These are phyloP conservation scores for Gobio gobio DNA, from an alignment of 2,113 vertebrate genomes.

Conservation along the genomic window DNA sequence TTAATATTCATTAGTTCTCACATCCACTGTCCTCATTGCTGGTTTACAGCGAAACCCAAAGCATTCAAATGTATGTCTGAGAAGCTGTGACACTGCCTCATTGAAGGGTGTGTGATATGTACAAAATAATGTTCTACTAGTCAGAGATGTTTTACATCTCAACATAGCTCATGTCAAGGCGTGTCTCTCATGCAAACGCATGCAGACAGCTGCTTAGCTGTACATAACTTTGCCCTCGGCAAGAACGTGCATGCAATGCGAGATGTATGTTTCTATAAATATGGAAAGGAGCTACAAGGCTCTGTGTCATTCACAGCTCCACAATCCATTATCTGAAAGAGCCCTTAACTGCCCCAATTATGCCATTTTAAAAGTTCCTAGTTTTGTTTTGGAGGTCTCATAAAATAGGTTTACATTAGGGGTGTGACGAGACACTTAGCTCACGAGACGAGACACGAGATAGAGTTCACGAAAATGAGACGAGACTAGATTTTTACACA, in stretches of 20 bases:
- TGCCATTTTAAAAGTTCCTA: too few relatives aligned
- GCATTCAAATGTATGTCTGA: neutral
- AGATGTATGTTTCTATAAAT: constrained; percentile 45
- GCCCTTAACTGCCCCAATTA: neutral
- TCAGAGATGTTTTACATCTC: constrained; percentile 15
- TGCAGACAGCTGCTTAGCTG: constrained; percentile 27
- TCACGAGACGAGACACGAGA: too few relatives aligned
- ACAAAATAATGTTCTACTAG: constrained; percentile 40
- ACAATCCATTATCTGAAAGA: neutral
- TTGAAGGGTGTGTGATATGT: constrained; percentile 25
- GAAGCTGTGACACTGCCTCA: constrained; percentile 2
- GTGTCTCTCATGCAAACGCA: constrained; percentile 27
- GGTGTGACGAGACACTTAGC: too few relatives aligned
- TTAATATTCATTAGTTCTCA: neutral
- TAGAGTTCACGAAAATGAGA: too few relatives aligned
- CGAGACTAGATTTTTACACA: too few relatives aligned
- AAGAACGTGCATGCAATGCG: constrained; percentile 32
- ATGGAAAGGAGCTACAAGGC: constrained; percentile 40
- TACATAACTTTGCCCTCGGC: constrained; percentile 44
- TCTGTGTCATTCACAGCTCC: neutral
- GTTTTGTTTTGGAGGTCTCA: too few relatives aligned
- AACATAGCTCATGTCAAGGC: constrained; percentile 30
- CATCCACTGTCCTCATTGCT: neutral
- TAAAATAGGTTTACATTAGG: too few relatives aligned
- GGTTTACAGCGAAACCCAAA: neutral